A percentile compares a stretch with the other conserved stretches of the same genome.
phyloP scores from a whole-genome alignment of 2,113 vertebrate species.

The Enhydra lutris region DNA sequence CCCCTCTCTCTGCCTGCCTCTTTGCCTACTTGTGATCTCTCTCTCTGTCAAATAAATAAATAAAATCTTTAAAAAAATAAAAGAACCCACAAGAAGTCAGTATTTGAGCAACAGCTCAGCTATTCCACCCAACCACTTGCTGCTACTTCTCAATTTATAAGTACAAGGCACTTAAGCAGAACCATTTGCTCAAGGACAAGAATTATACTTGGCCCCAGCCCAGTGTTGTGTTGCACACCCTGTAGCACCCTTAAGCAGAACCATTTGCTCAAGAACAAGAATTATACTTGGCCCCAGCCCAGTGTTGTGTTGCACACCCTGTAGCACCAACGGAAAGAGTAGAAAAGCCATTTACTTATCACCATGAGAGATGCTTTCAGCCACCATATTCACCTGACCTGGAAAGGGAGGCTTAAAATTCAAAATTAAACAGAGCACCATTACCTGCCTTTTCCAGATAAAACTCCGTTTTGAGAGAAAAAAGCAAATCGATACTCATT shows the following conservation, averaged over 20 bases:
- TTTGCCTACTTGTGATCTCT: too few species aligned
- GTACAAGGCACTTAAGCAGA: background rate
- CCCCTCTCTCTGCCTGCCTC: too few species aligned
- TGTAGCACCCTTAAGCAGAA: background rate
- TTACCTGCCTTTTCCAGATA: conserved; percentile 12
- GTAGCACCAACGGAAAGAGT: background rate
- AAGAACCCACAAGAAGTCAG: background rate
- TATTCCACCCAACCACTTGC: background rate
- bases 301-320: background rate
- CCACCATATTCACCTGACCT: background rate
- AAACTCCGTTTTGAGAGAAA: conserved; percentile 38
- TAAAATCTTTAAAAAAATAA: too few species aligned
- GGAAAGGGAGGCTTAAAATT: conserved; percentile 22
- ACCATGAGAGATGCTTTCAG: background rate
- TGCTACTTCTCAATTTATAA: conserved; percentile 12
- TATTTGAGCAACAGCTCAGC: conserved; percentile 22
- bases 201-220: background rate
- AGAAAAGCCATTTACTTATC: background rate
- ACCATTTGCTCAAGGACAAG: background rate
- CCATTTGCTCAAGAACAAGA: background rate
- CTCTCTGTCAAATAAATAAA: too few species aligned
- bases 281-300: background rate
- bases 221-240: background rate
- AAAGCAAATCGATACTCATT: conserved; percentile 50
- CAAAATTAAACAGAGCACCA: conserved; percentile 30